Conservation (phyloP, 2,888 invertebrate species). For the Sipunculus nudus region DNA sequence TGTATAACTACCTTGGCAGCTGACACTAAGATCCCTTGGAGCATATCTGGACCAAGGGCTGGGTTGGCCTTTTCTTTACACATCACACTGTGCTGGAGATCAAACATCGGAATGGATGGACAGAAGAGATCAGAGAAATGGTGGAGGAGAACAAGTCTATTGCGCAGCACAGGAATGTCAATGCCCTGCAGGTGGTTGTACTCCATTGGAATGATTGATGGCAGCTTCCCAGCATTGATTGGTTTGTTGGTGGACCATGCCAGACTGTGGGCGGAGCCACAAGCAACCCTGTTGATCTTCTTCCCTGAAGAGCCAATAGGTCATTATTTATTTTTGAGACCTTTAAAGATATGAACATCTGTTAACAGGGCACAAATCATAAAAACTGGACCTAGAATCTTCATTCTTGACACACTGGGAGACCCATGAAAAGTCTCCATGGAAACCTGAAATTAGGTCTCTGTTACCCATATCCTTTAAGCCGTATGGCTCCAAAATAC, state of each 20-base stretch:
- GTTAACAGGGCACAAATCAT: too few relatives aligned
- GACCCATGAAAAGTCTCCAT: too few relatives aligned
- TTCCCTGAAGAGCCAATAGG: too few relatives aligned
- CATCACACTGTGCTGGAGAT: conserved; percentile 68
- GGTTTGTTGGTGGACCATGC: conserved; percentile 89
- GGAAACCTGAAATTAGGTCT: too few relatives aligned
- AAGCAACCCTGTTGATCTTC: conserved; percentile 89
- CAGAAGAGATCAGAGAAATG: conserved; percentile 93
- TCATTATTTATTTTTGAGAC: too few relatives aligned
- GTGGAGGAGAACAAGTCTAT: conserved; percentile 84
- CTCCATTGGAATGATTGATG: conserved; percentile 85
- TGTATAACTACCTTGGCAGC: conserved; percentile 79
- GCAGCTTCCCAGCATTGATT: conserved; percentile 74
- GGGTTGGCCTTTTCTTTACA: conserved; percentile 33
- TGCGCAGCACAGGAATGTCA: conserved; percentile 77
- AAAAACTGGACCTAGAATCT: too few relatives aligned
- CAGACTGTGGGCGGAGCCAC: conserved; percentile 95
- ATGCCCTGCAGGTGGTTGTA: conserved; percentile 90
- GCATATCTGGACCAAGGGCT: conserved; percentile 72
- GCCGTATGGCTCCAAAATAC: too few relatives aligned
- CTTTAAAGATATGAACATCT: too few relatives aligned
- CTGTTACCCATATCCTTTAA: too few relatives aligned
- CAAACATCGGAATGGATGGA: conserved; percentile 88
- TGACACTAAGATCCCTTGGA: conserved; percentile 87
- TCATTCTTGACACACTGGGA: too few relatives aligned